Evolutionary conservation across 2,797 vertebrate genomes (phyloP), one percentile per base, ranked within the genome.

Genomic region (Limnodromus scolopaceus): DNA sequence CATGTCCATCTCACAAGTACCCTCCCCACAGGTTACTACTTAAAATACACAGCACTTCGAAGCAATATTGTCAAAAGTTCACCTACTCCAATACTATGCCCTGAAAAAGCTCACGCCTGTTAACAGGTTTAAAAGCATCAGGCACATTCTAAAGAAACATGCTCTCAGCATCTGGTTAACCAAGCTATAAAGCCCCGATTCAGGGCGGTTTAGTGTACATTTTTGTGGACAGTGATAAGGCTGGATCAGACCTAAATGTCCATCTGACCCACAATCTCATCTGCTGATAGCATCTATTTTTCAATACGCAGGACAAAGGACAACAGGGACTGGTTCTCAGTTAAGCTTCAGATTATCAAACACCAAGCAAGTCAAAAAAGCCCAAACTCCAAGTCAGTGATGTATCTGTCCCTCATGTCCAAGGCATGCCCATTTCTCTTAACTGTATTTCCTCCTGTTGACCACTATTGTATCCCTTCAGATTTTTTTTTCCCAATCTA

Each of bases 401-500:
- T 34, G 17, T 3, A 45, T 30, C 41, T 32, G 19, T 70, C 63
- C 38, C 63, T 36, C 15, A 45, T 0, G 0, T 13, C 32, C 30
- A 48, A 70, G 38, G 24, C 8, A n/a, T 7, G 10, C 14, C 65
- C 13, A 6, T 51, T 94, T 81, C 32, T 76, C 41, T 74, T 53
- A 83, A 77, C 13, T 39, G 3, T 43, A 76, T 36, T 74, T 32
- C 19, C 19, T 83, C 19, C 43, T 48, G 7, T 32, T 74, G 54
- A 76, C 30, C 58, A 30, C 16, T 23, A 12, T 17, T 11, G 13
- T 46, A 80, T 79, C 79, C 49, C 15, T 70, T 71, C 36, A 6
- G 0, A 1, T 5, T 85, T 75, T 7, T 2, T 3, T 2, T 1
- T 30, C 28, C 6, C 2, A 16, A 11, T 19, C 39, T 38, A 55